These are phyloP conservation scores for Heterochromis multidens DNA, from an alignment of 2,113 vertebrate genomes.

Conservation along the genomic window DNA sequence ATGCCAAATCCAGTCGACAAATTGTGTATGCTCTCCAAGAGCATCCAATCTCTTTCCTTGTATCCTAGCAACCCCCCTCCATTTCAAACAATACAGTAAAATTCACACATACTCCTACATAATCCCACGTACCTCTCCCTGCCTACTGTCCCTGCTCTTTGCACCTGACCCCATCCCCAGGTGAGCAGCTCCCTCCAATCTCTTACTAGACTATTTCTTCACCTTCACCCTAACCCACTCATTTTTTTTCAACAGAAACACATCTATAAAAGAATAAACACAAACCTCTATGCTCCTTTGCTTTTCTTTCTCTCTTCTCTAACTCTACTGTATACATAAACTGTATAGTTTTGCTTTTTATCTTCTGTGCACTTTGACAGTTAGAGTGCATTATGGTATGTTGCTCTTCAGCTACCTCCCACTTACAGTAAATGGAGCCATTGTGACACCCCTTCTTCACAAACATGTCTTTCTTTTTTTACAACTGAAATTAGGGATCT, in stretches of 20 bases:
- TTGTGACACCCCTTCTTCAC: neutral
- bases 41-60: constrained; percentile 59
- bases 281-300: neutral
- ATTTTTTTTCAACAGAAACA: neutral
- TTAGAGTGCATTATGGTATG: neutral
- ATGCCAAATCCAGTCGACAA: constrained; percentile 21
- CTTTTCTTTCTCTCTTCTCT: neutral
- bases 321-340: neutral
- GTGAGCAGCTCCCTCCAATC: constrained; percentile 44
- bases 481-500: neutral
- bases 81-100: constrained; percentile 60
- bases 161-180: constrained; percentile 59
- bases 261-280: constrained; percentile 17
- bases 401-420: neutral
- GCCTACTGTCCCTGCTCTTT: constrained; percentile 29
- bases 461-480: neutral
- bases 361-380: neutral
- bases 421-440: neutral
- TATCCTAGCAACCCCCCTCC: constrained; percentile 74
- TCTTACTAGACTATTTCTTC: constrained; percentile 20
- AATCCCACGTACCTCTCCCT: constrained; percentile 36
- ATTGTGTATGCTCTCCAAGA: constrained; percentile 19
- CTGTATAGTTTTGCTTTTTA: neutral
- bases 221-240: constrained; percentile 50
- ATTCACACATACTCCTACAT: constrained; percentile 58